Base-by-base conservation (phyloP, 2,797 vertebrate species). In the Bradypodion pumilum region DNA sequence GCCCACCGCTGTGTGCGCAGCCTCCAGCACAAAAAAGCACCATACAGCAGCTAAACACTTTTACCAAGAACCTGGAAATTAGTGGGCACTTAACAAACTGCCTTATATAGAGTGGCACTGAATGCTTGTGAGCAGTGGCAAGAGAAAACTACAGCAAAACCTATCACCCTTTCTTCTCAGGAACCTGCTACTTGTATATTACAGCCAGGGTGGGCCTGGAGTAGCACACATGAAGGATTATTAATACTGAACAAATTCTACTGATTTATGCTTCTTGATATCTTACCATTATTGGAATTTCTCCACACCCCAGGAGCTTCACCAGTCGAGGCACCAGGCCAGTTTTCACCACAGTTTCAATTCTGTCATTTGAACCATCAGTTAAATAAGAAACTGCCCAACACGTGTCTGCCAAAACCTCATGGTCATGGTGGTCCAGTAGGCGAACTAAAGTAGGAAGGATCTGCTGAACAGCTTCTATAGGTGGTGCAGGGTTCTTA, bases 351-450 rank as follows among this genome's bases (percentile, higher is more conserved):
- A 99, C 98, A 91, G 99, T 96, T 88, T 99, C 97, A 66, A 99
- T 99, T 83, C 98, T 97, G 46, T 99, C 99, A 27, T 99, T 99
- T n/a, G 98, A 95, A 5, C 98, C 98, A 2, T 99, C 99, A 0
- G 99, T 99, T 84, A 99, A 95, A 90, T 99, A 99, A 1, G 98
- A 99, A 62, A 99, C 87, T 0, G 98, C 98, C 99, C 99, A 99
- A 91, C 98, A 99, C 0, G 98, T 97, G 52, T 99, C 98, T 2
- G 98, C 98, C 90, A 99, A 82, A 80, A 99, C 98, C 91, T 99
- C 98, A 4, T 88, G 95, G 90, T 99, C 99, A 0, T 96, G 92
- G 0, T 97, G 96, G 91, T 99, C 97, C 16, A 99, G 88, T 1
- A 99, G 97, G 0, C 96, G 95, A 77, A 98, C 88, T 0, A 99